phyloP scores from a whole-genome alignment of 2,888 invertebrate genomes.

The Ametastegia equiseti region DNA sequence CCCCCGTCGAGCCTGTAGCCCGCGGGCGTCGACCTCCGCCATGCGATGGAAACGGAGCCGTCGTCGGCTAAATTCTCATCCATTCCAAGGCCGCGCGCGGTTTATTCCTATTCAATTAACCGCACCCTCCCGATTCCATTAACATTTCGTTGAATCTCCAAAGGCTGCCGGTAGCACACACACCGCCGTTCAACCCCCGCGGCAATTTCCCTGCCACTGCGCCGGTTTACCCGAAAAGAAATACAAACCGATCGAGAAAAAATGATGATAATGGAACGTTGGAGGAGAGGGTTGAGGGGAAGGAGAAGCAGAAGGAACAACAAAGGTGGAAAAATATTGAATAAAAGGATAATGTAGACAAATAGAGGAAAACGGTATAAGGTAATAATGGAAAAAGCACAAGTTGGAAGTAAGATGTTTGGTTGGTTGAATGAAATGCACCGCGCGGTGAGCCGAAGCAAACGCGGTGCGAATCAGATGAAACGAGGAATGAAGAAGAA shows the following conservation, averaged over 20 bases:
- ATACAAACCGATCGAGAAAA: neutral
- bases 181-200: neutral
- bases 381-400: no score
- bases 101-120: constrained; percentile 13
- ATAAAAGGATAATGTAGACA: no score
- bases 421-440: no score
- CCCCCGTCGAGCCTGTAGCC: constrained; percentile 10
- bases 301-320: no score
- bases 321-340: no score
- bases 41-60: neutral
- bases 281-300: no score
- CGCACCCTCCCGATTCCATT: constrained; percentile 13
- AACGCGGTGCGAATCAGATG: no score
- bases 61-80: constrained; percentile 21
- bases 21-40: constrained; percentile 42
- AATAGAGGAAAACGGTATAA: no score
- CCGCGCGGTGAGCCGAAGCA: no score
- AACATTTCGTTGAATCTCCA: constrained; percentile 18
- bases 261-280: neutral
- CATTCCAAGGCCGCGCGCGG: neutral
- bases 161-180: constrained; percentile 9
- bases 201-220: neutral
- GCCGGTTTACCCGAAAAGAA: neutral
- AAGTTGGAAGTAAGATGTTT: no score
- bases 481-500: no score